Evolutionary conservation across 2,888 invertebrate genomes (phyloP), one percentile per base, ranked within the genome.

Genomic region (Leptopilina syphax): DNA sequence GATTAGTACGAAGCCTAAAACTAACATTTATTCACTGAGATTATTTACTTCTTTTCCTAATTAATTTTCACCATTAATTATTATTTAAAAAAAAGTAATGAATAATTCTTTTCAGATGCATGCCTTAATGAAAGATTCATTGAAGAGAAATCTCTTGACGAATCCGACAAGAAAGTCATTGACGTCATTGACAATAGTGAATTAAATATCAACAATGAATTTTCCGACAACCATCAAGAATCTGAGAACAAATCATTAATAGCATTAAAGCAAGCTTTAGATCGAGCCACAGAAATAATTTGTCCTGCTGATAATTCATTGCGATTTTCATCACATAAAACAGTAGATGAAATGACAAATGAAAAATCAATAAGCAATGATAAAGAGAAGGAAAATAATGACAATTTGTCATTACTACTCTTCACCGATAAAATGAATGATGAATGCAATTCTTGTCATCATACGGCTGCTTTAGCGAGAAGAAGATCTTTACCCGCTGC

Each of bases 281-380:
- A 90, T 77, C 85, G 90, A 27, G 90, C 89, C 8, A 89, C 90
- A 1, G 82, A 88, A 65, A 87, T 90, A n/a, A 84, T 89, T 5
- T 80, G 83, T 24, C 84, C 88, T 47, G 44, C 77, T 13, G 76
- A 83, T 54, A 18, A 76, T 34, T 12, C 70, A 2, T 82, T 82
- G 44, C 77, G 81, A 0, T 79, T 76, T 54, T 60, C 73, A 10
- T 79, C 84, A 12, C 79, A 82, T n/a, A 80, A 83, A 65, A 81
- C 76, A 13, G 77, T 77, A 60, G 24, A 73, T 7, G 73, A 68
- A 83, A 13, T 81, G 83, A 47, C 84, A 85, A 3, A 18, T 76
- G 80, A 77, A 80, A 10, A 47, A 77, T 27, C 24, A 10, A 10
- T 50, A 27, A 68, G 13, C 44, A 24, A 18, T 13, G 24, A 10